Evolutionary conservation across 2,113 vertebrate genomes (phyloP).

Genomic region (Vidua chalybeata): DNA sequence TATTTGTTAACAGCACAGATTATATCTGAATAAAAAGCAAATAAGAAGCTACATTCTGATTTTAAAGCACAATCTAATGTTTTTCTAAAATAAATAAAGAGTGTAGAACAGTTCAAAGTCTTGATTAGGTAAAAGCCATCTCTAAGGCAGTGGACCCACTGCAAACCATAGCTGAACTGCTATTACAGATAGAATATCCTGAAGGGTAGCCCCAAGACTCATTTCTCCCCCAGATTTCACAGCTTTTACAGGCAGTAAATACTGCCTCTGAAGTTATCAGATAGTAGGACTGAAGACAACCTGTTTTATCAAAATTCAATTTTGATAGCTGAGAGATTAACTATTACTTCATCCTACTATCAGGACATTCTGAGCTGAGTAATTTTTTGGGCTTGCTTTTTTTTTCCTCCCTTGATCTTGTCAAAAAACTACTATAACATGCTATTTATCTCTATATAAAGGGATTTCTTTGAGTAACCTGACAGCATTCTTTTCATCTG

Average conservation of each 20-base stretch:
- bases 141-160: background rate
- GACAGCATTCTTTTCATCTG: slow-evolving; percentile 63
- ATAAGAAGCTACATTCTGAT: background rate
- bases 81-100: slow-evolving; percentile 31
- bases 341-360: background rate
- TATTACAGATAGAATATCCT: background rate
- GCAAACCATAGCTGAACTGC: background rate
- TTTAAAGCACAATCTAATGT: background rate
- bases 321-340: background rate
- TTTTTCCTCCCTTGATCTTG: background rate
- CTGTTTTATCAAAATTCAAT: background rate
- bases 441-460: background rate
- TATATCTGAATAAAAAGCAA: background rate
- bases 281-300: background rate
- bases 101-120: background rate
- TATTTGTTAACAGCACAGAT: background rate
- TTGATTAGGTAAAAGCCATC: background rate
- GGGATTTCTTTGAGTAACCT: slow-evolving; percentile 43
- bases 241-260: background rate
- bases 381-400: background rate
- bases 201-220: background rate
- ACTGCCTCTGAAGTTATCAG: background rate
- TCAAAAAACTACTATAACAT: background rate
- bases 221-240: background rate
- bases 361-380: background rate